Evolutionary conservation across 2,797 vertebrate species (phyloP).

Genomic region (Acridotheres tristis): DNA sequence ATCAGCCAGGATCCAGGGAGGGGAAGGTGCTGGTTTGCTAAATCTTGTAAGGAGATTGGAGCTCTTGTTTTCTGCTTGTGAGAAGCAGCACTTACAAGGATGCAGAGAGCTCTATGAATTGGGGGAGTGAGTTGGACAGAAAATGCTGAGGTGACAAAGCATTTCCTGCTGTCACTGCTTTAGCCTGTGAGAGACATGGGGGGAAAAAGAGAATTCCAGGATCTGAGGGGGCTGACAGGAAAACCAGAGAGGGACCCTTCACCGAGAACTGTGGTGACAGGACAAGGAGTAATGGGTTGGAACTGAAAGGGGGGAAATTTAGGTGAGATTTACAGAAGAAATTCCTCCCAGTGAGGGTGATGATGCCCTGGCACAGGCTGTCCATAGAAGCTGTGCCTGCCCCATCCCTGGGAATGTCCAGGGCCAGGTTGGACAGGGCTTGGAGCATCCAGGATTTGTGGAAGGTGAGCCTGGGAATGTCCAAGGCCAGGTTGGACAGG

Average conservation of each 20-base stretch:
- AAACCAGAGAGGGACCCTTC: not conserved
- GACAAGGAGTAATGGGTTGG: not conserved
- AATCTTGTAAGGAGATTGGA: not conserved
- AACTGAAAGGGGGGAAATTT: not conserved
- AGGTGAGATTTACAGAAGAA: not conserved
- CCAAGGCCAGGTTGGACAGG: no score
- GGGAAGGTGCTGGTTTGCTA: not conserved
- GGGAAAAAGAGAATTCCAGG: not conserved
- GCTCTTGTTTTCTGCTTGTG: not conserved
- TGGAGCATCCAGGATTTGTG: not conserved
- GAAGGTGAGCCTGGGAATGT: not conserved
- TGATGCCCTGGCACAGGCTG: not conserved
- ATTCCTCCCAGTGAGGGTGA: not conserved
- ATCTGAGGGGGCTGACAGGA: not conserved
- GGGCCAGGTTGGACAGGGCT: not conserved
- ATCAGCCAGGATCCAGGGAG: not conserved
- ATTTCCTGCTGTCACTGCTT: not conserved
- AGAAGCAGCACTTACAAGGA: not conserved
- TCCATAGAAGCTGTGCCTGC: not conserved
- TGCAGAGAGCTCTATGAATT: not conserved
- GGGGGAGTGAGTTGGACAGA: not conserved
- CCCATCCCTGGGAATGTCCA: not conserved
- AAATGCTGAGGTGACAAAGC: not conserved
- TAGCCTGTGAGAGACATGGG: not conserved
- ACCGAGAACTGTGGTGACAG: not conserved